Conservation (phyloP, 2,888 invertebrate genomes). For the Anthophora plumipes region DNA sequence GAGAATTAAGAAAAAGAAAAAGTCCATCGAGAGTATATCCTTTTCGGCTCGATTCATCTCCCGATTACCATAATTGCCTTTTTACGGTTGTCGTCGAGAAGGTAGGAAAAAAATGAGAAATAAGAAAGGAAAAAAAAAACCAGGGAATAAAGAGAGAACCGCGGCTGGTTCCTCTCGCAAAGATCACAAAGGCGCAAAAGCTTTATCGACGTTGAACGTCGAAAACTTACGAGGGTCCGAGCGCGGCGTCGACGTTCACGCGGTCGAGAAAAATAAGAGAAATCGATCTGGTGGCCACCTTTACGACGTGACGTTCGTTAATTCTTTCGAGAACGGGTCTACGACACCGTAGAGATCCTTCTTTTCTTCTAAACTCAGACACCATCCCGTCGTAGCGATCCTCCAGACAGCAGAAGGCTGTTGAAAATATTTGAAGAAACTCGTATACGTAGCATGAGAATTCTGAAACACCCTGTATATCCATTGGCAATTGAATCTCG, state of each 20-base stretch:
- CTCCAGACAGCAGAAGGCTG: too few relatives aligned
- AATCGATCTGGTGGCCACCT: slow-evolving; percentile 6
- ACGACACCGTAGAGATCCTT: slow-evolving; percentile 17
- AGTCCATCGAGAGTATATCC: slow-evolving; percentile 16
- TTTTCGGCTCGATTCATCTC: slow-evolving; percentile 18
- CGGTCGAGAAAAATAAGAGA: not conserved
- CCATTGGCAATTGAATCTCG: too few relatives aligned
- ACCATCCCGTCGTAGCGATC: too few relatives aligned
- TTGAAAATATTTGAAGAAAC: too few relatives aligned
- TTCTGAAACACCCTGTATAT: too few relatives aligned
- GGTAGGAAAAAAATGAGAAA: not conserved
- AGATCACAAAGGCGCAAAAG: slow-evolving; percentile 5
- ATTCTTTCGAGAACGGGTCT: slow-evolving; percentile 33
- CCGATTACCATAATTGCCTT: slow-evolving; percentile 57
- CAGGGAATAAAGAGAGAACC: too few relatives aligned
- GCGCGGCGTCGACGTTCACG: slow-evolving; percentile 14
- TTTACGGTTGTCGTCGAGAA: slow-evolving; percentile 21
- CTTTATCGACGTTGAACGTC: slow-evolving; percentile 20
- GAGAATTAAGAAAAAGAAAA: slow-evolving; percentile 25
- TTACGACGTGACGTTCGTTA: slow-evolving; percentile 52
- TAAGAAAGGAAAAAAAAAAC: too few relatives aligned
- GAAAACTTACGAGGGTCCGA: slow-evolving; percentile 7
- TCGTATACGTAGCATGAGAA: too few relatives aligned
- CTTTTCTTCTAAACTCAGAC: too few relatives aligned
- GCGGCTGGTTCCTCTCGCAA: not conserved